Evolutionary conservation across 2,797 vertebrate genomes (phyloP), one percentile per base, ranked within the genome.

Genomic region (Esox lucius): DNA sequence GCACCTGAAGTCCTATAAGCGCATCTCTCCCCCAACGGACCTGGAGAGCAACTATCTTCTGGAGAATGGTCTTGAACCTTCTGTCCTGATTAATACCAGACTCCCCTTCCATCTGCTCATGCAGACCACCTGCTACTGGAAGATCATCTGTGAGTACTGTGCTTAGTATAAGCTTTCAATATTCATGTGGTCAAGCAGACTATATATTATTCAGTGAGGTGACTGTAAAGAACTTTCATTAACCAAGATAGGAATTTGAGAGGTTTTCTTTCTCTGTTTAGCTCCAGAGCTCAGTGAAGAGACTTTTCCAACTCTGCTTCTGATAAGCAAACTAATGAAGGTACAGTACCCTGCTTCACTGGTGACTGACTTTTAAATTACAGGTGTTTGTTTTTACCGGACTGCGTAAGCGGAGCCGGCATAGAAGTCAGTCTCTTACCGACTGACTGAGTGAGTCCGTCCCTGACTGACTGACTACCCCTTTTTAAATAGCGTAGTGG

Each of bases 261-360:
- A 2, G 8, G 12, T 35, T 19, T 26, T 64, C 5, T 39, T 73
- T 76, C 24, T 87, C 5, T 83, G 17, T 87, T 77, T 28, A 99
- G 98, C 94, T 87, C 94, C 95, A 70, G 98, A 99, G 85, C 94
- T 99, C 75, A 96, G 91, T 73, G 96, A 97, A 71, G 96, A 98
- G 80, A 95, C 97, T 0, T 96, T 98, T 77, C 95, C 97, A 1
- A 97, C 96, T 0, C 90, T 99, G 69, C 94, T 98, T 19, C 77
- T 99, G 68, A 97, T 99, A 64, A 95, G 94, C 83, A 99, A 97
- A 85, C 87, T 99, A 22, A 96, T 99, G 96, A 97, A 98, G 96
- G 98, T 98, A 92, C 75, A 75, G 7, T 9, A 67, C 48, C 12
- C 7, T n/a, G 0, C 56, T 75, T 9, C n/a, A 56, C 71, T 67